Percentiles rank a stretch among this genome's conserved stretches.
Evolutionary conservation across 2,113 vertebrate species (phyloP).

Genomic region (Damaliscus lunatus): DNA sequence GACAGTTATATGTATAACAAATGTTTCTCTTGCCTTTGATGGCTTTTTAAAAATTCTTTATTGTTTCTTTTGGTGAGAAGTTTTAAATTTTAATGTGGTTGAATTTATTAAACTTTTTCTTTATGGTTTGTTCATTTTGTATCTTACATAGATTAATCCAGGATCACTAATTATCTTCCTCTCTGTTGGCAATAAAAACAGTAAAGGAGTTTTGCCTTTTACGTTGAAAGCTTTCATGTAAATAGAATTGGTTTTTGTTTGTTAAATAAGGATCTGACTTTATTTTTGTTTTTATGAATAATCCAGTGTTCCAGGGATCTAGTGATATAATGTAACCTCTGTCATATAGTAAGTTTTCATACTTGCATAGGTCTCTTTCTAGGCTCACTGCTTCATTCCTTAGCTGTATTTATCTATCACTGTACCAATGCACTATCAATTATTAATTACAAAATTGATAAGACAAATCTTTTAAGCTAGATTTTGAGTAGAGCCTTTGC

Average conservation of each 20-base stretch:
- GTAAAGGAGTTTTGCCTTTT: neutral
- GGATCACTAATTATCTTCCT: neutral
- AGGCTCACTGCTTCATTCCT: neutral
- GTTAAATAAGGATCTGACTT: neutral
- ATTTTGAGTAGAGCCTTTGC: neutral
- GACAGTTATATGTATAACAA: neutral
- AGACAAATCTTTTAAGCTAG: neutral
- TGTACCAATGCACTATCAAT: neutral
- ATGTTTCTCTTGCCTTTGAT: neutral
- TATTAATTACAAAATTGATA: neutral
- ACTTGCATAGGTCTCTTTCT: neutral
- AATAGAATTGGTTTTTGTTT: neutral
- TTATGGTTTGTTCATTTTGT: neutral
- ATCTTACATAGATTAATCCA: neutral
- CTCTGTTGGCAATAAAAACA: neutral
- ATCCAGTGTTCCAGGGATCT: neutral
- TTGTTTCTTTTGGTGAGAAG: neutral
- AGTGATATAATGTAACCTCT: neutral
- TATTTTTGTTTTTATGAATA: neutral
- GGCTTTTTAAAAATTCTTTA: neutral
- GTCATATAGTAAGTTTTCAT: neutral
- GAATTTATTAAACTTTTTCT: neutral
- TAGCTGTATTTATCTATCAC: neutral
- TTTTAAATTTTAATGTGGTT: constrained; percentile 11
- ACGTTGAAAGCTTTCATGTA: neutral